These are phyloP conservation scores for Dynastes grantii DNA, from an alignment of 2,888 invertebrate genomes.

Conservation along the genomic window DNA sequence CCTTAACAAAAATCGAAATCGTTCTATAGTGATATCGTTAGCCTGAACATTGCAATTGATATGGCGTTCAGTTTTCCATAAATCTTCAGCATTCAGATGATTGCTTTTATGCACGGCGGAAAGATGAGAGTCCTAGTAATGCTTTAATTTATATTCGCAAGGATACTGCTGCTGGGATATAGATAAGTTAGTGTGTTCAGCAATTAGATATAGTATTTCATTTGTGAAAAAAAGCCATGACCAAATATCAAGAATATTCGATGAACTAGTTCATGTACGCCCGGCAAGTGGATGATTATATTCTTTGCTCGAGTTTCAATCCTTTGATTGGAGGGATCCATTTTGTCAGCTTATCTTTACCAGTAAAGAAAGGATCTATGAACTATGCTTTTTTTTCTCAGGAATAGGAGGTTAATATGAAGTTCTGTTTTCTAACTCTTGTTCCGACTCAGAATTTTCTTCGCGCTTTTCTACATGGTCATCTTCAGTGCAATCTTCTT, in stretches of 20 bases:
- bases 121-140: not conserved
- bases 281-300: constrained; percentile 13
- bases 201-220: not conserved
- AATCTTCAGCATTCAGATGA: not conserved
- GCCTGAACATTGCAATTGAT: not conserved
- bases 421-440: constrained; percentile 12
- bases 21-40: not conserved
- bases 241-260: constrained; percentile 37
- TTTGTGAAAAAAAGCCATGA: constrained; percentile 24
- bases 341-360: constrained; percentile 34
- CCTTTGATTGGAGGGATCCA: constrained; percentile 14
- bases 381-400: not conserved
- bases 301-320: constrained; percentile 25
- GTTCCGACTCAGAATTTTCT: constrained; percentile 10
- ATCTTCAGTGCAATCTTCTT: not conserved
- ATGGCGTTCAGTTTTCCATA: not conserved
- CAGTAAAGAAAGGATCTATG: constrained; percentile 33
- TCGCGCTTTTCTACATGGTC: constrained; percentile 8
- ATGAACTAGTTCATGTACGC: constrained; percentile 7
- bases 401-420: constrained; percentile 7
- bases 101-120: not conserved
- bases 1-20: not conserved
- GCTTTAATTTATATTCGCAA: not conserved
- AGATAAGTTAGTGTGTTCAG: not conserved
- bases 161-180: constrained; percentile 14